Evolutionary conservation across 2,888 invertebrate species (phyloP), one percentile per base, ranked within the genome.

Genomic region (Chaetogeoica ovagalla): DNA sequence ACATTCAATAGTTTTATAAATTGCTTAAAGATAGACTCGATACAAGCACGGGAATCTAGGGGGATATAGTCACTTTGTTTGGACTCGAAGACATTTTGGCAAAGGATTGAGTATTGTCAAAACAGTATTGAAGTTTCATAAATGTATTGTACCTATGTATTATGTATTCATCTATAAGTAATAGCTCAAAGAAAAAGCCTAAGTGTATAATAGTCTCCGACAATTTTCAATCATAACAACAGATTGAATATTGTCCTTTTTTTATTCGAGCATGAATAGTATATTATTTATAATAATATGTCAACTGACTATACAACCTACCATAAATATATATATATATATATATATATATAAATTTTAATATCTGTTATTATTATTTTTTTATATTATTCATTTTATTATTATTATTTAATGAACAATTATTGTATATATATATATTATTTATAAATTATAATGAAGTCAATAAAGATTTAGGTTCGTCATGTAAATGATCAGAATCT

Each of bases 341-440:
- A 30, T 70, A 66, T 62, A 59, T 59, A 59, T 21, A 21, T 59
- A 71, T 79, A 79, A 79, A 70, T 79, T 79, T 79, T 70, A 70
- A 79, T 62, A 79, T 11, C 65, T 79, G 79, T 79, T 79, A 71
- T 79, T 77, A 68, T 75, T 75, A 75, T 75, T 75, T 68, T 74
- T 62, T 69, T 69, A 77, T 70, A 76, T 77, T 77, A 69, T 76
- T 68, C 57, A 65, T 76, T 71, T 52, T 74, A 13, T 55, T 79
- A 43, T 79, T 77, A 43, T 43, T 79, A 62, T 79, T 71, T 71
- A 55, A 71, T 71, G 63, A 71, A 57, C 62, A 55, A 70, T n/a
- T n/a, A n/a, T n/a, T n/a, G 55, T 57, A 19, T 77, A 71, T 79
- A 79, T 0, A 71, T 79, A 79, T 62, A 70, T 70, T 62, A 77